Percentiles rank a stretch among this genome's conserved stretches.
These are phyloP conservation scores for Selenia dentaria DNA, from an alignment of 2,888 invertebrate species.

Conservation along the genomic window DNA sequence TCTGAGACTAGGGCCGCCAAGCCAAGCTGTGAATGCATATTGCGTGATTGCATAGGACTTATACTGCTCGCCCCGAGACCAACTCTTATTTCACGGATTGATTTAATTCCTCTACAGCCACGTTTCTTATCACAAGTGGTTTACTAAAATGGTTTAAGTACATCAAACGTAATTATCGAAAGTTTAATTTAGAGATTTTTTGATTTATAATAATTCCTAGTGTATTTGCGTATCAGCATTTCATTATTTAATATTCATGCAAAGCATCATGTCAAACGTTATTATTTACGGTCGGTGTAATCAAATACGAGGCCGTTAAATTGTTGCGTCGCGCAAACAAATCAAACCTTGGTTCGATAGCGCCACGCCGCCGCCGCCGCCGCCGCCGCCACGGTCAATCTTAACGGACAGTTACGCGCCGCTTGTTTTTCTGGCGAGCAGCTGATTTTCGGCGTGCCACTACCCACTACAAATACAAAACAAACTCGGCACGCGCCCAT, in stretches of 20 bases:
- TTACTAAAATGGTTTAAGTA: too few relatives aligned
- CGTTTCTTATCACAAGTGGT: too few relatives aligned
- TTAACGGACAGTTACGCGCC: slow-evolving; percentile 38
- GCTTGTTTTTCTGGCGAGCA: slow-evolving; percentile 62
- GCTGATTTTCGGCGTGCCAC: slow-evolving; percentile 78
- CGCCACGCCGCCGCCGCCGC: slow-evolving; percentile 4
- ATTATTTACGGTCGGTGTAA: slow-evolving; percentile 12
- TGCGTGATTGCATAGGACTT: too few relatives aligned
- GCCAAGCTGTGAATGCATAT: too few relatives aligned
- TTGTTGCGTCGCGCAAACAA: slow-evolving; percentile 11
- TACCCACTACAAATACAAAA: slow-evolving; percentile 58
- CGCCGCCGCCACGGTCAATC: slow-evolving; percentile 22
- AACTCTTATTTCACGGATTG: too few relatives aligned
- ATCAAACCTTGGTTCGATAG: slow-evolving; percentile 13
- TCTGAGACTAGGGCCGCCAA: too few relatives aligned
- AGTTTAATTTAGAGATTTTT: too few relatives aligned
- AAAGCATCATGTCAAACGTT: background rate
- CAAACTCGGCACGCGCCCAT: slow-evolving; percentile 61
- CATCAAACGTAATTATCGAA: too few relatives aligned
- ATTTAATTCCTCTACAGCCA: too few relatives aligned
- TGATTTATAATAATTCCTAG: too few relatives aligned
- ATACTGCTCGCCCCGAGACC: too few relatives aligned
- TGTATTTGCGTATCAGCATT: background rate
- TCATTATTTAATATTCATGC: background rate
- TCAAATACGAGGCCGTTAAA: slow-evolving; percentile 6